Base-by-base conservation (phyloP, 2,113 vertebrate species). In the Microtus montanus region DNA sequence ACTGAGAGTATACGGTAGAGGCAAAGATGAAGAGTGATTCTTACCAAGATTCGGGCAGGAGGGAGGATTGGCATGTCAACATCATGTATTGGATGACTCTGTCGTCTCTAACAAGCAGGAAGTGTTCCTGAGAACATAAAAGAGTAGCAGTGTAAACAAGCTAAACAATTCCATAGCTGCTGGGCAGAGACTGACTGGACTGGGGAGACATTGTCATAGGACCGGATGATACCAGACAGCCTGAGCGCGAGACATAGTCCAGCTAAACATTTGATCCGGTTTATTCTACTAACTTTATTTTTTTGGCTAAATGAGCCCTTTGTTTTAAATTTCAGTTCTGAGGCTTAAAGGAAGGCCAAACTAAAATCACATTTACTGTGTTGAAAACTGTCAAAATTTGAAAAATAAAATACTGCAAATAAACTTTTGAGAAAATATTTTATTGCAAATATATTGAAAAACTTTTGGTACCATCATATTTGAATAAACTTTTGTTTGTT, bases 271-370 rank as follows among this genome's bases (percentile, higher is more conserved):
- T 63, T 92, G 17, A 64, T 33, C 20, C 58, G 24, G n/a, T 22
- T 61, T 63, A 38, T 71, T 47, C 92, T 74, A 79, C 71, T 74
- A 92, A 44, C 38, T 84, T 94, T 70, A 66, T 78, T 47, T 90
- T 17, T 75, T 94, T 49, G 22, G 20, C 44, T 80, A 70, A 83
- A 90, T 75, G 54, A 64, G 28, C 54, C 19, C 77, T 92, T 94
- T 89, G 15, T 94, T 84, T 92, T 77, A 66, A 33, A 30, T 77
- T 75, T 80, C n/a, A 38, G 84, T 90, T 61, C 87, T 52, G 15
- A 82, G 75, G 35, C 26, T 70, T 24, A 79, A 77, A 91, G 87
- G 41, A 13, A 4, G 35, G 47, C 7, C 75, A 86, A 93, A 88
- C 58, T 35, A 73, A 92, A 86, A 68, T 63, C 44, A 54, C 30